A percentile compares a stretch with the other conserved stretches of the same genome.
These are phyloP conservation scores for Cuniculus paca DNA, from an alignment of 2,797 vertebrate genomes.

Conservation along the genomic window DNA sequence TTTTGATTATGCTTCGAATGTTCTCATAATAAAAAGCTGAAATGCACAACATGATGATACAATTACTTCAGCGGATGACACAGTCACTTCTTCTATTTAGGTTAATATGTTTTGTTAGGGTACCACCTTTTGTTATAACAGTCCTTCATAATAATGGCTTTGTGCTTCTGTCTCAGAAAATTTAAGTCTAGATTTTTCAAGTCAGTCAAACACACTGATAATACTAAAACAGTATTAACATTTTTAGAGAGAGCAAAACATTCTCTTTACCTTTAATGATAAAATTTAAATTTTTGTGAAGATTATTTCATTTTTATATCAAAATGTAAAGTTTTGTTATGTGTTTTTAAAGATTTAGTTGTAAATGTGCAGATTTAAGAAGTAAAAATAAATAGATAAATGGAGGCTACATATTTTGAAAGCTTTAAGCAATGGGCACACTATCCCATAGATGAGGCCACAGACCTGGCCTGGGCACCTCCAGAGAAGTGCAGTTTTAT, in stretches of 20 bases:
- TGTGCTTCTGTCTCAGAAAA: conserved; percentile 8
- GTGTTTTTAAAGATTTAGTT: not conserved
- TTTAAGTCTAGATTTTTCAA: not conserved
- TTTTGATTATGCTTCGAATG: not conserved
- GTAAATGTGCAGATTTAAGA: conserved; percentile 35
- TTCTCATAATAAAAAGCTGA: conserved; percentile 40
- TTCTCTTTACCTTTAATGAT: conserved; percentile 20
- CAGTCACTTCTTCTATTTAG: not conserved
- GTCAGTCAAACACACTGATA: not conserved
- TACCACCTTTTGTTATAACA: not conserved
- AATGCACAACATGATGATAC: not conserved
- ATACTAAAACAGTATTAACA: conserved; percentile 50
- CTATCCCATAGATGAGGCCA: not conserved
- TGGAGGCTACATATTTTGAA: not conserved
- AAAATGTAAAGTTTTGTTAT: not conserved
- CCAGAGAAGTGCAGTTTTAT: not conserved
- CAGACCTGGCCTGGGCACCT: not conserved
- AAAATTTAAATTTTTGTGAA: conserved; percentile 48
- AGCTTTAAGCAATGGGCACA: not conserved
- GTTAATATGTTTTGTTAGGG: not conserved
- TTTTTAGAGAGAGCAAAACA: conserved; percentile 50
- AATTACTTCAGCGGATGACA: conserved; percentile 24
- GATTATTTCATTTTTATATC: conserved; percentile 11
- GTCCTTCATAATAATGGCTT: conserved; percentile 5
- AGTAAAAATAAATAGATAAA: conserved; percentile 33